These are phyloP conservation scores for Anguilla rostrata DNA, from an alignment of 2,113 vertebrate genomes.

Conservation along the genomic window DNA sequence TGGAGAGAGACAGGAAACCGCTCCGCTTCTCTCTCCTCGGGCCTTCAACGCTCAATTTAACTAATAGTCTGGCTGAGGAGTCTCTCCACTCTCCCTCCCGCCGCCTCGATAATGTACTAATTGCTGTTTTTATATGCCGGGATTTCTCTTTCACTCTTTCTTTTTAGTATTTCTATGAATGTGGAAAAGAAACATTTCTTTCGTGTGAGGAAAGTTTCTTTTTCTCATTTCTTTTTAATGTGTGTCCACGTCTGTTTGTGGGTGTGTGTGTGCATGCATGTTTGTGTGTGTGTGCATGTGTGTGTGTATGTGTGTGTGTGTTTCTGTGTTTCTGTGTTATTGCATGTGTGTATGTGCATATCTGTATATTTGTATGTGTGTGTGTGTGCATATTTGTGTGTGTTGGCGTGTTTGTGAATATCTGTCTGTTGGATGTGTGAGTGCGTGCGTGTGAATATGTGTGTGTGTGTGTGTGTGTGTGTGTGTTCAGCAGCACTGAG, in stretches of 20 bases:
- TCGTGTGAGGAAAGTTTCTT: no score
- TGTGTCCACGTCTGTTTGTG: background rate
- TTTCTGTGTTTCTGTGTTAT: no score
- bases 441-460: background rate
- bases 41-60: background rate
- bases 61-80: background rate
- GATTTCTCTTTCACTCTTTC: background rate
- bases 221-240: background rate
- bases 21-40: background rate
- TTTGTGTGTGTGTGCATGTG: background rate
- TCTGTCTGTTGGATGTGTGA: background rate
- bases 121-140: background rate
- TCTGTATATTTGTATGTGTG: background rate
- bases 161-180: background rate
- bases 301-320: no score
- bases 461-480: conserved; percentile 16
- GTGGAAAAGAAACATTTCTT: no score
- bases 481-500: background rate
- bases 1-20: background rate
- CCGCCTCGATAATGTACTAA: background rate
- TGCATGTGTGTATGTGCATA: background rate
- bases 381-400: background rate
- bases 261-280: background rate
- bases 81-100: background rate
- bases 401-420: conserved; percentile 24